Evolutionary conservation across 1,140 invertebrate genomes (phyloP).

Genomic region (Aphelinus certus): DNA sequence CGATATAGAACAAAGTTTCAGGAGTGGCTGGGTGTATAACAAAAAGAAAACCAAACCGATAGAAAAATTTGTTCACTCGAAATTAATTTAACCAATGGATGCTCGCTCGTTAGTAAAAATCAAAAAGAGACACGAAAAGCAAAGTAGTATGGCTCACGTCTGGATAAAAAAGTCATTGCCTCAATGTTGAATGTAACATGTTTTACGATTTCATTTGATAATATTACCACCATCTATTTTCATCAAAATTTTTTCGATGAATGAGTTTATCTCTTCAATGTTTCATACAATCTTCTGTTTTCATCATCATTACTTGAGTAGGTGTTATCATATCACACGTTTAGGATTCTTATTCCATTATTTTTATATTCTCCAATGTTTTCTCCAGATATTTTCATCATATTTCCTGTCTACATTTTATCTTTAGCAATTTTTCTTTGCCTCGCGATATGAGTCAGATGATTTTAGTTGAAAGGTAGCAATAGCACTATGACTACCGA

Average conservation of each 20-base stretch:
- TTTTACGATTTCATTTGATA: constrained; percentile 55
- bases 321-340: no score
- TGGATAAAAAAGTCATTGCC: constrained; percentile 46
- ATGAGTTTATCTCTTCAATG: background rate
- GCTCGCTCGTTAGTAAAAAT: constrained; percentile 37
- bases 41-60: constrained; percentile 26
- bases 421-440: constrained; percentile 17
- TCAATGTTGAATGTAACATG: constrained; percentile 54
- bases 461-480: no score
- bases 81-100: constrained; percentile 38
- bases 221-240: constrained; percentile 51
- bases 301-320: no score
- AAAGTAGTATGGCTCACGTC: constrained; percentile 44
- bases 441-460: background rate
- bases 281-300: no score
- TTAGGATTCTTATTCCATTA: no score
- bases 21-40: constrained; percentile 1
- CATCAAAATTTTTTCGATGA: constrained; percentile 39
- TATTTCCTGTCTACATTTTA: constrained; percentile 30
- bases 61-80: constrained; percentile 23
- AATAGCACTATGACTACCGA: no score
- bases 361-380: no score
- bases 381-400: background rate
- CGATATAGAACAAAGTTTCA: background rate
- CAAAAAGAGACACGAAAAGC: constrained; percentile 39